Base-by-base conservation (phyloP, 2,888 invertebrate species). In the Amphipyra berbera region DNA sequence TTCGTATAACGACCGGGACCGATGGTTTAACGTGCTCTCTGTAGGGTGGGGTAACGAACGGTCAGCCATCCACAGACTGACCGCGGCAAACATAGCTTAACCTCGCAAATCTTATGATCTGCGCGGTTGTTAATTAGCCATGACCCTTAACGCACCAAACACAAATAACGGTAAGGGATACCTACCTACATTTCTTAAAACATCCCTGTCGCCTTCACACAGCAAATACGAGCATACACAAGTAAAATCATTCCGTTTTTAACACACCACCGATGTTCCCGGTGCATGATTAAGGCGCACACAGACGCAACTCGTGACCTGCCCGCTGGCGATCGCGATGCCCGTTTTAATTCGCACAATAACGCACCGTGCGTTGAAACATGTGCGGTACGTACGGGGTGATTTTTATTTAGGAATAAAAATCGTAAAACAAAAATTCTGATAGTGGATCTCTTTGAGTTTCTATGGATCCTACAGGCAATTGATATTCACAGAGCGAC, bases 261-360 rank as follows among this genome's bases (percentile, higher is more conserved):
- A 57, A 47, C 45, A 41, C 37, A 38, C 30, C 33, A 35, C 21
- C 15, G 30, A 13, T 27, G 37, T 37, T 21, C 44, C 10, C 30
- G 41, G 53, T 69, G 50, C 65, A 54, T 79, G 67, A 76, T 77
- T 68, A 71, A 60, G 41, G 37, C 55, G 46, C 62, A 76, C 70
- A 61, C 67, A 45, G 41, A 35, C 53, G 62, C 70, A 73, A 67
- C 70, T 89, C 89, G 89, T 89, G 90, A 89, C 82, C 83, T 69
- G 83, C 82, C 88, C 85, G 81, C 79, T 70, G 80, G 86, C 83
- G 83, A 73, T 84, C 82, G 83, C 85, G 81, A 83, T 87, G 85
- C 83, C 85, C 84, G 84, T 88, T 86, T 89, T 90, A 88, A 90
- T 90, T 90, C 88, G 86, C 88, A 87, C 90, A 89, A 88, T 89